Percentiles rank a stretch among this genome's conserved stretches.
phyloP scores from a whole-genome alignment of 2,888 invertebrate species.

The Dasysyrphus albostriatus region DNA sequence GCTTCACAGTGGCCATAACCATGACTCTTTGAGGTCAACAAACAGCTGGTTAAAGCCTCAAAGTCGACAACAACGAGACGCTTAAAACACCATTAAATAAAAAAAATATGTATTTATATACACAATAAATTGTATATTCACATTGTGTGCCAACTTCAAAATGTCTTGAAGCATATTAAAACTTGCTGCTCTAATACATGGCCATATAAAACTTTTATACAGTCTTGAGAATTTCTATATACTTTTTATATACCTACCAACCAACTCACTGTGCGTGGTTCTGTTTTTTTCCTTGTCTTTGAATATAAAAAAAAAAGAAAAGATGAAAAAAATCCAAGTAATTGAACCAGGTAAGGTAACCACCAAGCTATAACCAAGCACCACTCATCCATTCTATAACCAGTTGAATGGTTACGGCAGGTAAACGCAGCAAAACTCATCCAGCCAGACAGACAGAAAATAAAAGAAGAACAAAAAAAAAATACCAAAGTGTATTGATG shows the following conservation, averaged over 20 bases:
- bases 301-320: conserved; percentile 37
- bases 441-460: conserved; percentile 59
- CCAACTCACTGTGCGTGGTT: conserved; percentile 48
- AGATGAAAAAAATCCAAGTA: conserved; percentile 51
- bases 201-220: conserved; percentile 20
- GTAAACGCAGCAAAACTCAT: conserved; percentile 60
- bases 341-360: conserved; percentile 75
- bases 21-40: conserved; percentile 84
- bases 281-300: conserved; percentile 27
- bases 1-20: conserved; percentile 81
- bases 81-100: conserved; percentile 69
- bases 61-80: conserved; percentile 54
- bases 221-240: conserved; percentile 50
- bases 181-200: conserved; percentile 44
- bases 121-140: conserved; percentile 48
- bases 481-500: conserved; percentile 51
- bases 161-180: conserved; percentile 66
- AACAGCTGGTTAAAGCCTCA: conserved; percentile 82
- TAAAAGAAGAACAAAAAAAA: conserved; percentile 32
- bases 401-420: conserved; percentile 72
- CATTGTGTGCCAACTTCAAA: conserved; percentile 60
- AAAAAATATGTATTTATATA: conserved; percentile 8
- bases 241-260: conserved; percentile 1
- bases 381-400: conserved; percentile 70
- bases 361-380: conserved; percentile 66